Percentiles rank a stretch among this genome's conserved stretches.
These are phyloP conservation scores for Epinotia bilunana DNA, from an alignment of 2,888 invertebrate species.

Conservation along the genomic window DNA sequence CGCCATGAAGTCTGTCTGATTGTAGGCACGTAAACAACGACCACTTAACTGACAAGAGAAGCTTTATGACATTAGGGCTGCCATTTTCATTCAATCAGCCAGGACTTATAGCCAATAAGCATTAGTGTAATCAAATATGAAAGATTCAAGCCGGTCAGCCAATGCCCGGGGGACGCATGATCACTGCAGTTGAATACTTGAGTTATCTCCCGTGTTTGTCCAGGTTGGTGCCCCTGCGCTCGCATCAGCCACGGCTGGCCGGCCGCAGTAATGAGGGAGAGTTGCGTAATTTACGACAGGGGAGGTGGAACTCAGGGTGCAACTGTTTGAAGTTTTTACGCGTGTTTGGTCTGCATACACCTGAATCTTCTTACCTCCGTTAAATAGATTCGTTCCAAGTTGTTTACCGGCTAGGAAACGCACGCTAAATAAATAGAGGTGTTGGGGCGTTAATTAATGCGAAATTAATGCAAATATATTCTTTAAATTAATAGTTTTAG, in stretches of 20 bases:
- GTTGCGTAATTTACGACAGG: constrained; percentile 74
- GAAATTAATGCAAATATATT: neutral
- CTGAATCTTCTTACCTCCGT: constrained; percentile 36
- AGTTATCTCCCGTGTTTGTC: constrained; percentile 55
- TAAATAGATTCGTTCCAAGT: constrained; percentile 31
- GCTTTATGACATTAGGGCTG: neutral
- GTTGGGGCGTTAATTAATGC: neutral
- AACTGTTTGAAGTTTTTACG: constrained; percentile 82
- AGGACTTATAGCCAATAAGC: constrained; percentile 37
- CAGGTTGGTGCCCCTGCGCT: constrained; percentile 59
- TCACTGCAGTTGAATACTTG: constrained; percentile 56
- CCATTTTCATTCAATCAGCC: constrained; percentile 2
- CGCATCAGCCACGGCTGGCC: constrained; percentile 75
- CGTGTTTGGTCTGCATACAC: constrained; percentile 65
- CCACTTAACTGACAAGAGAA: neutral
- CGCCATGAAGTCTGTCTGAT: neutral
- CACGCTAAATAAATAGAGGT: neutral
- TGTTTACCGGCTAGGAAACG: neutral
- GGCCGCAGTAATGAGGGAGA: constrained; percentile 79
- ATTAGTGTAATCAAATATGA: constrained; percentile 55
- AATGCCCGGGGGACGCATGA: constrained; percentile 46
- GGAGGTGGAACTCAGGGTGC: constrained; percentile 67
- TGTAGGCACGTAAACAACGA: too few relatives aligned
- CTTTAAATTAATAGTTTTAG: neutral
- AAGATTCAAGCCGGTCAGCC: constrained; percentile 52